Evolutionary conservation across 2,797 vertebrate genomes (phyloP).

Genomic region (Anolis apletophallus): DNA sequence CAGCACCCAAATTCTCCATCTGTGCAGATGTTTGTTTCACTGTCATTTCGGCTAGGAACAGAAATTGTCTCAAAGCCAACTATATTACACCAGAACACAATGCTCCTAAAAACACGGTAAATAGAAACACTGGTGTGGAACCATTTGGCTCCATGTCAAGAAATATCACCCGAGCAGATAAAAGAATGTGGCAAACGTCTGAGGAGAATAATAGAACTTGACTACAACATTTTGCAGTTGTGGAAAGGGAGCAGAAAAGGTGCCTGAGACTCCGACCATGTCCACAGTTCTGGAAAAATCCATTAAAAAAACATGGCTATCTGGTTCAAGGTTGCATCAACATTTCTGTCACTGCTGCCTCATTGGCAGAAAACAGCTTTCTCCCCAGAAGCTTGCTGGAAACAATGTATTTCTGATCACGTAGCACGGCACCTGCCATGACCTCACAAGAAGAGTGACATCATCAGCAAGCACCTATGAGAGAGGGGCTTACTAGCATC

Average conservation of each 20-base stretch:
- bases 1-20: conserved; percentile 23
- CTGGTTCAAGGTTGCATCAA: too few relatives aligned
- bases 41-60: conserved; percentile 31
- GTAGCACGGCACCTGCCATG: too few relatives aligned
- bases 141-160: conserved; percentile 31
- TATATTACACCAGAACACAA: not conserved
- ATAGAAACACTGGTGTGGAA: conserved; percentile 16
- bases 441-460: too few relatives aligned
- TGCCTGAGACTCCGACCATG: not conserved
- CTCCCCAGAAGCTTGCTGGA: too few relatives aligned
- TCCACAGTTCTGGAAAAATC: too few relatives aligned
- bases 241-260: not conserved
- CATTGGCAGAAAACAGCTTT: too few relatives aligned
- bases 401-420: too few relatives aligned
- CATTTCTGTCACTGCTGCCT: too few relatives aligned
- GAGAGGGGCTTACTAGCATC: too few relatives aligned
- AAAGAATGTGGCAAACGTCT: not conserved
- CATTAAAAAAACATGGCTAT: too few relatives aligned
- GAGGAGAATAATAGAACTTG: not conserved
- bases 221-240: not conserved
- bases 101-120: conserved; percentile 7
- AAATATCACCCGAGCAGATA: conserved; percentile 8
- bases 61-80: conserved; percentile 10
- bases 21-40: conserved; percentile 38
- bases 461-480: too few relatives aligned